Conservation (phyloP, 2,888 invertebrate species). For the Cremastinae sp. region DNA sequence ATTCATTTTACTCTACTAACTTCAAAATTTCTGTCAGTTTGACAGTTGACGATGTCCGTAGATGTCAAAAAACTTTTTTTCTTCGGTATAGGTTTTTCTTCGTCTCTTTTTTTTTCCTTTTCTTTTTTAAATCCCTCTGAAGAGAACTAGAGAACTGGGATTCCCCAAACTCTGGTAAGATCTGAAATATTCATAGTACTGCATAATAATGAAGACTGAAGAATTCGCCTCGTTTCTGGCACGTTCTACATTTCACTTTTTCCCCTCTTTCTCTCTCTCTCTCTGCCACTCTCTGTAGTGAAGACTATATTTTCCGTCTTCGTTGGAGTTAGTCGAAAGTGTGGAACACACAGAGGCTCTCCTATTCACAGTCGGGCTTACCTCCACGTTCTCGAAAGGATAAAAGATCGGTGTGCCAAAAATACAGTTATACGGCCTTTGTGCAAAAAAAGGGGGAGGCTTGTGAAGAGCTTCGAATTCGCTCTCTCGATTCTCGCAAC, state of each 20-base stretch:
- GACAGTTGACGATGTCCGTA: not conserved
- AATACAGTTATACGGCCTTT: constrained; percentile 3
- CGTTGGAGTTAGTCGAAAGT: constrained; percentile 12
- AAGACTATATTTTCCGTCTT: constrained; percentile 41
- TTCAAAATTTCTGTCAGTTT: no score
- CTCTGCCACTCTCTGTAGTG: constrained; percentile 6
- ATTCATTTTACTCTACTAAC: no score
- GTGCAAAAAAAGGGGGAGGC: not conserved
- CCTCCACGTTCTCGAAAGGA: constrained; percentile 19
- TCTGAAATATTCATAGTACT: constrained; percentile 74
- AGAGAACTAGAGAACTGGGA: constrained; percentile 42
- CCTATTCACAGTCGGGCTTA: constrained; percentile 31
- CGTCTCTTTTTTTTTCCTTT: not conserved
- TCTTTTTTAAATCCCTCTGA: constrained; percentile 17
- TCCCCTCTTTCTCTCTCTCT: not conserved
- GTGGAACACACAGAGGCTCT: constrained; percentile 28
- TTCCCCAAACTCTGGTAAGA: constrained; percentile 60
- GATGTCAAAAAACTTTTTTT: constrained; percentile 3
- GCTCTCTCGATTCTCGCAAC: constrained; percentile 20
- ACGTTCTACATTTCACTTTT: constrained; percentile 3
- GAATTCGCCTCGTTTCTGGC: constrained; percentile 40
- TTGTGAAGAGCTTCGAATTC: constrained; percentile 35
- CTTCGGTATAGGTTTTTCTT: not conserved
- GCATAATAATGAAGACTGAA: constrained; percentile 70
- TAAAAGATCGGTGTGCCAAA: constrained; percentile 38